Conservation (phyloP, 1,140 invertebrate species). For the Antheraea mylitta region DNA sequence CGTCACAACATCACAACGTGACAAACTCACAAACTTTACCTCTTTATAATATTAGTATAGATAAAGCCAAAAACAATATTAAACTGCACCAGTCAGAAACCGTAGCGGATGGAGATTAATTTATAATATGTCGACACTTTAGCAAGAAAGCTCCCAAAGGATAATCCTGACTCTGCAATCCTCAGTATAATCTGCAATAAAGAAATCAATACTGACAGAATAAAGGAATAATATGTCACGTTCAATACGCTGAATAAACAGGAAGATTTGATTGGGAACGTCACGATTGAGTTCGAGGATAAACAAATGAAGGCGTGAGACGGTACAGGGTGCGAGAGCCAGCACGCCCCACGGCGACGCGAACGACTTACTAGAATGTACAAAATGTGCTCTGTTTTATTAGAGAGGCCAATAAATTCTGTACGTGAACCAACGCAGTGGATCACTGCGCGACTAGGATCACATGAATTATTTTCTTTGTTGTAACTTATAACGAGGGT, state of each 20-base stretch:
- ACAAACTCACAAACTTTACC: no score
- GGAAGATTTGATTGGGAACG: constrained; percentile 18
- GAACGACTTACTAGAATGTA: constrained; percentile 31
- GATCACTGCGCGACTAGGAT: constrained; percentile 31
- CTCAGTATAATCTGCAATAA: not conserved
- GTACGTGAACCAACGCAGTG: constrained; percentile 51
- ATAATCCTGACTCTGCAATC: not conserved
- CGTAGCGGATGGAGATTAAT: no score
- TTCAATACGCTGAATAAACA: not conserved
- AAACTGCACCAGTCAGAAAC: no score
- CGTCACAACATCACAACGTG: no score
- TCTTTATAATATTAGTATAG: no score
- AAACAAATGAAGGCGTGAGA: constrained; percentile 17
- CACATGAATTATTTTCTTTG: constrained; percentile 32
- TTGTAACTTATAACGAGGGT: not conserved
- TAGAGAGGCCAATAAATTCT: constrained; percentile 58
- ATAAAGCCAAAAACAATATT: no score
- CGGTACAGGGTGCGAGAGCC: not conserved
- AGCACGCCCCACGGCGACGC: not conserved
- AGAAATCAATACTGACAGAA: not conserved
- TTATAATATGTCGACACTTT: no score
- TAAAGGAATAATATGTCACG: not conserved
- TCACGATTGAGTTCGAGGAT: constrained; percentile 24
- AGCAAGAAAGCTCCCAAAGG: not conserved
- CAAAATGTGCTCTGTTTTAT: constrained; percentile 63